These are phyloP conservation scores for Drosophila sordidapex DNA, from an alignment of 2,888 invertebrate genomes.

Conservation along the genomic window DNA sequence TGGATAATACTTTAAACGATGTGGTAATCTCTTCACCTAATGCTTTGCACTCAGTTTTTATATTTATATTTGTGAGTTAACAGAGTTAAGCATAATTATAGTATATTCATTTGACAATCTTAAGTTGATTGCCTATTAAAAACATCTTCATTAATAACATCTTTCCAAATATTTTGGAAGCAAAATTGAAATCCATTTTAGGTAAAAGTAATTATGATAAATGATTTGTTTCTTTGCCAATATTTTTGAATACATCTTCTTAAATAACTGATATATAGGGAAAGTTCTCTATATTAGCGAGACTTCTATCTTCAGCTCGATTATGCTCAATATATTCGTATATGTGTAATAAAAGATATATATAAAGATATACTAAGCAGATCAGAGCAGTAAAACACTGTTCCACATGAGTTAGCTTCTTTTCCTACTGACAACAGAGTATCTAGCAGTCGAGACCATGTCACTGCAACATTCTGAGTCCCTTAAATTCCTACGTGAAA, in stretches of 20 bases:
- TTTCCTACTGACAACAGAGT: background rate
- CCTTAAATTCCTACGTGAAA: conserved; percentile 3
- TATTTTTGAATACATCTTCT: background rate
- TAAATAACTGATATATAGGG: background rate
- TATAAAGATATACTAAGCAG: background rate
- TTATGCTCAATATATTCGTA: background rate
- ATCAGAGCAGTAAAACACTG: background rate
- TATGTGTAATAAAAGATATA: background rate
- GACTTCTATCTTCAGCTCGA: background rate
- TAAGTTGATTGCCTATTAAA: no score
- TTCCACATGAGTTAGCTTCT: rapidly evolving
- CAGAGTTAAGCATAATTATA: background rate
- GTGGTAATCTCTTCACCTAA: conserved; percentile 1
- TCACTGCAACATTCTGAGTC: background rate
- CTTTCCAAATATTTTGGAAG: background rate
- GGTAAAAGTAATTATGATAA: background rate
- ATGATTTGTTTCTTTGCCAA: background rate
- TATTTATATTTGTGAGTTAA: background rate
- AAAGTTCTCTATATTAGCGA: background rate
- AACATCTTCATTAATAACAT: no score
- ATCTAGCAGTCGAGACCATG: background rate
- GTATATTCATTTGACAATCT: background rate
- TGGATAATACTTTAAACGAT: conserved; percentile 13
- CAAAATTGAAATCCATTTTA: background rate
- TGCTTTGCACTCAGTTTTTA: background rate